Base-by-base conservation (phyloP, 2,888 invertebrate species). In the Ormyrus nitidulus region DNA sequence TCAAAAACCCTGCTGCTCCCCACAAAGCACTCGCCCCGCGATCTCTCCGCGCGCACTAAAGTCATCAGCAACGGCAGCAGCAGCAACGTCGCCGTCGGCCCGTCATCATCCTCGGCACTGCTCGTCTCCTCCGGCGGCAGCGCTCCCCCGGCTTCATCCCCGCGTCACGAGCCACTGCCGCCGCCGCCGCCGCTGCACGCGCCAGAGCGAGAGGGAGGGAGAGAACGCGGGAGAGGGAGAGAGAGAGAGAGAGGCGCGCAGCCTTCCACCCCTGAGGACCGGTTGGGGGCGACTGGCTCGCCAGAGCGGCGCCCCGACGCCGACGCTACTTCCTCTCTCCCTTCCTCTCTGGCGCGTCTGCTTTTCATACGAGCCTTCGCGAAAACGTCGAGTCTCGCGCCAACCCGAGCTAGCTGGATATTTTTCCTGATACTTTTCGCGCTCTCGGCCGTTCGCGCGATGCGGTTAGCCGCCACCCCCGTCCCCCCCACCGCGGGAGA, bases 271-370 rank as follows among this genome's bases (percentile, higher is more conserved):
- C 56, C 69, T 62, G 81, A 82, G 78, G 85, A 87, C 84, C 81
- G 87, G 86, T 86, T 84, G 84, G 85, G 87, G 88, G 86, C 85
- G 85, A 89, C 89, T 88, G 86, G 53, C 72, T 81, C 85, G 86
- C 83, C 86, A 84, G 83, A 83, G 84, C 85, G 87, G 85, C 87
- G 86, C 86, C 85, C 76, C 69, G 34, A 34, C 69, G 19, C 59
- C 58, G 58, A 34, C 34, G 34, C 34, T 34, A 4, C 34, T 34
- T 34, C 34, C 34, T 34, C 49, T 2, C 11, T 6, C 65, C 10
- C 58, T 49, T 10, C 46, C 59, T 51, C 48, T 46, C 19, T 19
- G 34, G 34, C 34, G 34, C 34, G 34, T 34, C 34, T 34, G 34
- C 34, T 34, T 34, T 34, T 34, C 34, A 34, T 34, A 86, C 81